A percentile compares a stretch with the other conserved stretches of the same genome.
phyloP scores from a whole-genome alignment of 2,113 vertebrate genomes.

The Papio anubis region DNA sequence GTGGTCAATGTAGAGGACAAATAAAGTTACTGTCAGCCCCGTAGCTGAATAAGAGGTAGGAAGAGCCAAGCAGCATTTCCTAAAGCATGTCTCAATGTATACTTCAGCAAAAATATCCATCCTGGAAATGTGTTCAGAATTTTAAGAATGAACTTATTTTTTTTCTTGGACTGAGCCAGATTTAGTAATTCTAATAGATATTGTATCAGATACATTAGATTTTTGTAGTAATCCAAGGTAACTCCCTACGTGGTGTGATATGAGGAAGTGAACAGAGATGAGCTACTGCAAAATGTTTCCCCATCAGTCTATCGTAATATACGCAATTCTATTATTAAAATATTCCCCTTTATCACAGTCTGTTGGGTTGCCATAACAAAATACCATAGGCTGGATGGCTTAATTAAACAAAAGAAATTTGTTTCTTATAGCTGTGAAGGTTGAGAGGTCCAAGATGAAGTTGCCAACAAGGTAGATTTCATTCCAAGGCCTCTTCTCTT shows the following conservation, averaged over 20 bases:
- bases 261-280: not conserved
- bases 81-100: not conserved
- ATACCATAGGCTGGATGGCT: not conserved
- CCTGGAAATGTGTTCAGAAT: not conserved
- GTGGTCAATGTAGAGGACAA: not conserved
- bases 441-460: not conserved
- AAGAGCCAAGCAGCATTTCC: not conserved
- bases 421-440: not conserved
- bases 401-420: not conserved
- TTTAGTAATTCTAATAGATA: slow-evolving; percentile 10
- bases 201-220: not conserved
- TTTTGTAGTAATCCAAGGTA: not conserved
- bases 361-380: not conserved
- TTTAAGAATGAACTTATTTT: not conserved
- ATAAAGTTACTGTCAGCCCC: slow-evolving; percentile 27
- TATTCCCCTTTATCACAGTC: not conserved
- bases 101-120: not conserved
- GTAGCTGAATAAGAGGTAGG: not conserved
- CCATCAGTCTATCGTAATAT: not conserved
- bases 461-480: not conserved
- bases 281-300: not conserved
- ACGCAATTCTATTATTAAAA: slow-evolving; percentile 7
- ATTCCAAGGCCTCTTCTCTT: not conserved
- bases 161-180: not conserved
- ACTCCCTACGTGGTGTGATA: not conserved